Percentiles rank a stretch among this genome's conserved stretches.
Evolutionary conservation across 1,140 invertebrate genomes (phyloP).

Genomic region (Paramacrobiotus metropolitanus): DNA sequence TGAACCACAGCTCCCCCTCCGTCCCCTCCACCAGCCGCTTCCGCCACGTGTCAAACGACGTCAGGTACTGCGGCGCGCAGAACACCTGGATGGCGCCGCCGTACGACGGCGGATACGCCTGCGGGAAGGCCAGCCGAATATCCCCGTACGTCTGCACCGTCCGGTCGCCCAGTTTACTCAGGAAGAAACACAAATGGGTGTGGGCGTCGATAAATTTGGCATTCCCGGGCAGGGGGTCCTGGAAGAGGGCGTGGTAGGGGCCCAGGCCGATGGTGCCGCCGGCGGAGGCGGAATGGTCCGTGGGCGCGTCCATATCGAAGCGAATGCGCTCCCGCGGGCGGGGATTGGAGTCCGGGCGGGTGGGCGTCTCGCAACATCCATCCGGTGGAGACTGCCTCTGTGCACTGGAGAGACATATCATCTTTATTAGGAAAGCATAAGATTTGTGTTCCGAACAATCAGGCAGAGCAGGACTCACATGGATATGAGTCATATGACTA

Average conservation of each 20-base stretch:
- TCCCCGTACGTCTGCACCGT: background rate
- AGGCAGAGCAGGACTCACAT: too few relatives aligned
- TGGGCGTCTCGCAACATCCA: too few relatives aligned
- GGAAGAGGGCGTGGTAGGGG: background rate
- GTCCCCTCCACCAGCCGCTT: background rate
- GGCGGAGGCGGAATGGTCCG: too few relatives aligned
- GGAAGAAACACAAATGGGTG: background rate
- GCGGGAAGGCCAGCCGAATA: background rate
- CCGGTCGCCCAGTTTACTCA: background rate
- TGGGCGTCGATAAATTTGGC: background rate
- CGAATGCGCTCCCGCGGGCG: too few relatives aligned
- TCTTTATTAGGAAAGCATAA: too few relatives aligned
- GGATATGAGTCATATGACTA: too few relatives aligned
- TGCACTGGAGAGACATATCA: too few relatives aligned
- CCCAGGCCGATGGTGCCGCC: background rate
- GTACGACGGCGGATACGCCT: background rate
- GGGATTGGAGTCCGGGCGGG: too few relatives aligned
- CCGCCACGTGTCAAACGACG: background rate
- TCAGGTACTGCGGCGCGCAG: background rate
- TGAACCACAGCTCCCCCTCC: slow-evolving; percentile 24
- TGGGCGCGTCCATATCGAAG: too few relatives aligned
- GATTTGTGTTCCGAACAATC: too few relatives aligned
- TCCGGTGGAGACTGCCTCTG: too few relatives aligned
- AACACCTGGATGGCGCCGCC: background rate
- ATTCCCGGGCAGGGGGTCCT: background rate